Percentiles rank a stretch among this genome's conserved stretches.
phyloP scores from a whole-genome alignment of 2,797 vertebrate genomes.

The Cuniculus paca region DNA sequence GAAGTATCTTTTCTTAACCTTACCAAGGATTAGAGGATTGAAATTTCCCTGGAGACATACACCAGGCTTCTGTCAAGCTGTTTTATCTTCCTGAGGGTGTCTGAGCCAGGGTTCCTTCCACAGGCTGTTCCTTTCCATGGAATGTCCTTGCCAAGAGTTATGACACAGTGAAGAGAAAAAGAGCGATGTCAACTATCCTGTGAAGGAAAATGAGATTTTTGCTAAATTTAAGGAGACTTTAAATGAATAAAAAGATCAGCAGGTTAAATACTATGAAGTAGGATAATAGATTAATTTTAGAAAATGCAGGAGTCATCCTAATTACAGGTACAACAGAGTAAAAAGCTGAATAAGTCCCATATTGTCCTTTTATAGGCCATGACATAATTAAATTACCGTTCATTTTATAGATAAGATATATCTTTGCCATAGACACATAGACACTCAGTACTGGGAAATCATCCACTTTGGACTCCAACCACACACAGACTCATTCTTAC shows the following conservation, averaged over 20 bases:
- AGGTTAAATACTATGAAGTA: constrained; percentile 78
- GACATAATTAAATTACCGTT: constrained; percentile 76
- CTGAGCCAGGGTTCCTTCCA: constrained; percentile 63
- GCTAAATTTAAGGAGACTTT: constrained; percentile 79
- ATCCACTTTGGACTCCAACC: background rate
- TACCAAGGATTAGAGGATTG: background rate
- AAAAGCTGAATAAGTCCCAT: constrained; percentile 65
- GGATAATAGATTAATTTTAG: constrained; percentile 78
- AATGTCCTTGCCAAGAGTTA: constrained; percentile 81
- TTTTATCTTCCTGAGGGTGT: constrained; percentile 51
- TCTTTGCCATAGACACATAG: constrained; percentile 65
- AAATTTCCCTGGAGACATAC: constrained; percentile 63
- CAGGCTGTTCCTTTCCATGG: constrained; percentile 55
- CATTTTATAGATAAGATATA: constrained; percentile 69
- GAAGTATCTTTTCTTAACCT: constrained; percentile 44
- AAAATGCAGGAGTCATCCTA: constrained; percentile 73
- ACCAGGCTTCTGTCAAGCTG: constrained; percentile 28
- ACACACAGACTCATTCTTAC: constrained; percentile 41
- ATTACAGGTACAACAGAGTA: constrained; percentile 73
- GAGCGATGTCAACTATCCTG: constrained; percentile 74
- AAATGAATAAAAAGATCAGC: constrained; percentile 80
- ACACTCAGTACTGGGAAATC: constrained; percentile 37
- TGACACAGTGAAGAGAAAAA: constrained; percentile 75
- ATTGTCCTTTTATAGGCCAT: constrained; percentile 69
- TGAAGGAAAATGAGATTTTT: constrained; percentile 81